Percentiles rank a stretch among this genome's conserved stretches.
Conservation (phyloP, 2,113 vertebrate genomes). For the Taxidea taxus region DNA sequence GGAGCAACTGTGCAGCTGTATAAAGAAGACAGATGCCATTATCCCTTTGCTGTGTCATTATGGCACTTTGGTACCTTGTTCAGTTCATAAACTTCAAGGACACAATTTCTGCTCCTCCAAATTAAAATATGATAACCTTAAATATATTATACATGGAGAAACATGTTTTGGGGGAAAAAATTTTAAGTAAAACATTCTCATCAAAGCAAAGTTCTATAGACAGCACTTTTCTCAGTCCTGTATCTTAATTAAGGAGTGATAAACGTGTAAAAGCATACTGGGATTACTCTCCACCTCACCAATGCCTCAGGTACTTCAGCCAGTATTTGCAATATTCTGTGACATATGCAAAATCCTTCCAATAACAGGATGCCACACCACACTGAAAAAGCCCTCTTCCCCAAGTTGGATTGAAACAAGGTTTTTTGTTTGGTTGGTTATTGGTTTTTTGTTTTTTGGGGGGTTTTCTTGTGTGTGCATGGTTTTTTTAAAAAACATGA, state of each 20-base stretch:
- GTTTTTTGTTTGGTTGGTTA: background rate
- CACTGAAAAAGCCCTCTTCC: background rate
- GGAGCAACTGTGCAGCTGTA: background rate
- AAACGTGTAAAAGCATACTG: background rate
- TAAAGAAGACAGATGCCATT: background rate
- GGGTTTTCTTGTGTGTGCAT: too few species aligned
- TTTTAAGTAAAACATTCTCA: background rate
- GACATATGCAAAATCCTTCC: background rate
- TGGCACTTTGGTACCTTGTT: background rate
- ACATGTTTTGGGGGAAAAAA: background rate
- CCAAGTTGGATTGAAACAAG: background rate
- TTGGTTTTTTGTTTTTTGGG: too few species aligned
- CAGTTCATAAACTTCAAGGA: background rate
- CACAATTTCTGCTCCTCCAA: background rate
- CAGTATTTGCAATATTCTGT: background rate
- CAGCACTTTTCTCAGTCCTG: background rate
- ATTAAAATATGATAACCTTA: background rate
- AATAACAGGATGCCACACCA: background rate
- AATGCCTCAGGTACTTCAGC: background rate
- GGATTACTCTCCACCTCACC: background rate
- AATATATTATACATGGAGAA: background rate
- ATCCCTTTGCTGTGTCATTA: background rate
- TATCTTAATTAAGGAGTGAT: background rate
- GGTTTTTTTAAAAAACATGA: background rate
- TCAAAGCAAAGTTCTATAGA: background rate